These are phyloP conservation scores for Odontomyia ornata DNA, from an alignment of 2,888 invertebrate species.

Conservation along the genomic window DNA sequence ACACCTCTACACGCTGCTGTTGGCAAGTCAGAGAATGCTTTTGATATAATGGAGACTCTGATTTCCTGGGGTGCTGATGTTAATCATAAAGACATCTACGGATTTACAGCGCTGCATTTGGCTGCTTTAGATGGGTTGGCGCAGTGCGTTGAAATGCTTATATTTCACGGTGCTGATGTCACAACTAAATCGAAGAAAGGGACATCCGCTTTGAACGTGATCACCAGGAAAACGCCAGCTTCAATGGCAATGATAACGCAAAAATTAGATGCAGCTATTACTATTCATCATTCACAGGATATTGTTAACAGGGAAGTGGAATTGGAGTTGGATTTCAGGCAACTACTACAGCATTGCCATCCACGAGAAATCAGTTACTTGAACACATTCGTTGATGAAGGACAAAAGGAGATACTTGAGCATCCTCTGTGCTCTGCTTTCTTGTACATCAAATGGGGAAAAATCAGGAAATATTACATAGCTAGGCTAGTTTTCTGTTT, in stretches of 20 bases:
- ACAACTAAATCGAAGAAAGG: slow-evolving; percentile 88
- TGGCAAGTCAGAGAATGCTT: slow-evolving; percentile 82
- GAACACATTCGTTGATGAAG: slow-evolving; percentile 87
- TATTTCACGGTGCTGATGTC: slow-evolving; percentile 88
- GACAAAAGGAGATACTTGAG: slow-evolving; percentile 85
- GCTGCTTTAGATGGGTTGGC: slow-evolving; percentile 86
- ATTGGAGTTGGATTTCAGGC: slow-evolving; percentile 82
- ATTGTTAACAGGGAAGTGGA: slow-evolving; percentile 82
- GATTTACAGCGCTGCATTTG: slow-evolving; percentile 85
- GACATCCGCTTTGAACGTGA: slow-evolving; percentile 84
- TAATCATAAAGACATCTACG: slow-evolving; percentile 85
- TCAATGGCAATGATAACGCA: slow-evolving; percentile 84
- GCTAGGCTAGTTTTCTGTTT: slow-evolving; percentile 81
- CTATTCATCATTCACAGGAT: slow-evolving; percentile 79
- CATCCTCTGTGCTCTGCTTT: slow-evolving; percentile 90
- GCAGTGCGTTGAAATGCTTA: slow-evolving; percentile 84
- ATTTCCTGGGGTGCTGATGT: slow-evolving; percentile 84
- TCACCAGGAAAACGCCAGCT: slow-evolving; percentile 86
- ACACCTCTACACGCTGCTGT: slow-evolving; percentile 86
- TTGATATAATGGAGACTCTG: slow-evolving; percentile 80
- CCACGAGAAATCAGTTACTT: slow-evolving; percentile 86
- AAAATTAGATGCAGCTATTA: slow-evolving; percentile 82
- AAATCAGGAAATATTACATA: slow-evolving; percentile 87
- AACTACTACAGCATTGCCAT: slow-evolving; percentile 82
- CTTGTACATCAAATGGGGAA: slow-evolving; percentile 88